Conservation (phyloP, 2,888 invertebrate genomes). For the Stenodema calcarata region DNA sequence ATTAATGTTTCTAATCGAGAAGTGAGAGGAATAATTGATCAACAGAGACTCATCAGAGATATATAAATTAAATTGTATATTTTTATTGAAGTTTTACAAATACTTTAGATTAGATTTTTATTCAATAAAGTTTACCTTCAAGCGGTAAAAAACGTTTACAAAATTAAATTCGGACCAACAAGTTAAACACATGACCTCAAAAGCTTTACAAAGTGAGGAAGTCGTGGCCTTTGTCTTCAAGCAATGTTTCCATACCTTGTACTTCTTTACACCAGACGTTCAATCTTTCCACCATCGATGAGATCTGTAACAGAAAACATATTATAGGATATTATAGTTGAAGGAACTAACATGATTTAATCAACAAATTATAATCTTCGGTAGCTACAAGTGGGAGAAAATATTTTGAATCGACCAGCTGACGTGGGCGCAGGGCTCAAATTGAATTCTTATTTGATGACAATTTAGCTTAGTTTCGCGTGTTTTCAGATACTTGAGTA, state of each 20-base stretch:
- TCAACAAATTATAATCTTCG: no score
- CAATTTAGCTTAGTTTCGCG: no score
- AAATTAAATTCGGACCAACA: not conserved
- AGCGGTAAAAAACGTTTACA: not conserved
- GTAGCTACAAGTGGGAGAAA: no score
- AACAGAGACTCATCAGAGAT: not conserved
- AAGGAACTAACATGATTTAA: no score
- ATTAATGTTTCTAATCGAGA: not conserved
- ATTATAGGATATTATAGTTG: no score
- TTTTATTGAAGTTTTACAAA: not conserved
- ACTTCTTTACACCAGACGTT: constrained; percentile 79
- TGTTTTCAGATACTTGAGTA: no score
- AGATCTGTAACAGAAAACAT: constrained; percentile 65
- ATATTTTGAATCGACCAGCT: no score
- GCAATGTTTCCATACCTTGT: constrained; percentile 72
- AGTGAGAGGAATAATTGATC: not conserved
- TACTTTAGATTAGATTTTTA: not conserved
- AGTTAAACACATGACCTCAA: not conserved
- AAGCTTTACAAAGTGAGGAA: constrained; percentile 71
- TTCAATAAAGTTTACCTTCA: not conserved
- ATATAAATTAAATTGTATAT: not conserved
- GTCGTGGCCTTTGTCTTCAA: constrained; percentile 78
- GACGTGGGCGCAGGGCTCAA: no score
- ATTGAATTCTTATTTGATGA: no score
- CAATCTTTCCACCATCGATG: constrained; percentile 74